Base-by-base conservation (phyloP, 2,113 vertebrate species). In the Phyllostomus discolor region DNA sequence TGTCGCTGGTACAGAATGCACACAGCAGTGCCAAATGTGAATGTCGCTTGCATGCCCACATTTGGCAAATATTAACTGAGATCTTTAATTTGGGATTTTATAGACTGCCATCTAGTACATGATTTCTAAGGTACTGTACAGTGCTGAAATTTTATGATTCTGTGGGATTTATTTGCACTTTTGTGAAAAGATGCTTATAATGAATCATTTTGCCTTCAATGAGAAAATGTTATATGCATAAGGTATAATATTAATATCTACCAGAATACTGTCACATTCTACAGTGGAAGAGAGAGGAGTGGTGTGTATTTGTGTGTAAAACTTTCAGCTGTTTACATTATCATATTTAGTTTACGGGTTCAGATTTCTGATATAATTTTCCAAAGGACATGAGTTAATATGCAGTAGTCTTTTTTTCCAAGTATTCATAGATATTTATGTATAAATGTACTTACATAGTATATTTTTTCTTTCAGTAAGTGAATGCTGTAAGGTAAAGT, bases 21-120 rank as follows among this genome's bases (percentile, higher is more conserved):
- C 90, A 48, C 54, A 96, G 91, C 81, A 46, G 73, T 86, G 97
- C 95, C 97, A 98, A 98, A 96, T 67, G 95, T 70, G 93, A 95
- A 90, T 88, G 96, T 54, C 12, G 16, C 69, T 97, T 50, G 9
- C 24, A 12, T 52, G 69, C 31, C 26, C 69, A 84, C 80, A 91
- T 93, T 93, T 96, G 89, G 96, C 52, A 97, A 98, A 98, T 96
- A 92, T 96, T 98, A 95, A 96, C 81, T 86, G 66, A 90, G 87
- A 98, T 97, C 95, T 76, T 54, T 97, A 96, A 97, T 95, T 96
- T 95, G 94, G 95, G 93, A 88, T 94, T 98, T 97, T 95, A 97
- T 82, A 96, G 75, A 62, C 73, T 87, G 0, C 93, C 95, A 75
- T 94, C 86, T 95, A 70, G 38, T 43, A 94, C 52, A 69, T 70